Base-by-base conservation (phyloP, 2,888 invertebrate genomes). In the Zaprionus bogoriensis region DNA sequence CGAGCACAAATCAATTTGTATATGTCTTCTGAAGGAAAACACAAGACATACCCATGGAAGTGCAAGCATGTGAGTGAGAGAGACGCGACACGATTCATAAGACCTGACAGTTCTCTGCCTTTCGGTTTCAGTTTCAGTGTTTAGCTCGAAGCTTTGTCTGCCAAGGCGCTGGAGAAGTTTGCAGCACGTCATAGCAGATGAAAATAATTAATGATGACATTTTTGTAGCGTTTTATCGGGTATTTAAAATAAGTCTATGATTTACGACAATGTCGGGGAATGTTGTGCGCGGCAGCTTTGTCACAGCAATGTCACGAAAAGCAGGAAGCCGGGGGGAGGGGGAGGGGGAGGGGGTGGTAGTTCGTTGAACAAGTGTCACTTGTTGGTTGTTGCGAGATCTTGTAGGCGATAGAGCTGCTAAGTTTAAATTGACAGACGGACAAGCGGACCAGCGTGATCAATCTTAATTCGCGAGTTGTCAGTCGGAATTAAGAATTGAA, bases 131-230 rank as follows among this genome's bases (percentile, higher is more conserved):
- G n/a, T n/a, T n/a, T n/a, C n/a, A n/a, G n/a, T n/a, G n/a, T n/a
- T n/a, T n/a, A n/a, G n/a, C n/a, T n/a, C n/a, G n/a, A n/a, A n/a
- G n/a, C n/a, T n/a, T n/a, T n/a, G n/a, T n/a, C n/a, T n/a, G n/a
- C n/a, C n/a, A n/a, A n/a, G n/a, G n/a, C n/a, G n/a, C n/a, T n/a
- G 14, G 5, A 14, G 32, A 32, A 32, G 32, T 32, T 53, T 36
- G 41, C 41, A 38, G 27, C 27, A 27, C 27, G 27, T 27, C 27
- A 27, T 9, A 10, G 10, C 9, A 44, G 12, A 23, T 36, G 53
- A 58, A 51, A 62, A 79, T 79, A 79, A 79, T 79, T 70, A 82
- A 79, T 74, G 82, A 71, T 74, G 79, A 71, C 77, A 82, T 63
- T 75, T 65, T 60, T 66, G 41, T 3, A 51, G 65, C 52, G 62